Evolutionary conservation across 2,113 vertebrate genomes (phyloP).

Genomic region (Gavia stellata): DNA sequence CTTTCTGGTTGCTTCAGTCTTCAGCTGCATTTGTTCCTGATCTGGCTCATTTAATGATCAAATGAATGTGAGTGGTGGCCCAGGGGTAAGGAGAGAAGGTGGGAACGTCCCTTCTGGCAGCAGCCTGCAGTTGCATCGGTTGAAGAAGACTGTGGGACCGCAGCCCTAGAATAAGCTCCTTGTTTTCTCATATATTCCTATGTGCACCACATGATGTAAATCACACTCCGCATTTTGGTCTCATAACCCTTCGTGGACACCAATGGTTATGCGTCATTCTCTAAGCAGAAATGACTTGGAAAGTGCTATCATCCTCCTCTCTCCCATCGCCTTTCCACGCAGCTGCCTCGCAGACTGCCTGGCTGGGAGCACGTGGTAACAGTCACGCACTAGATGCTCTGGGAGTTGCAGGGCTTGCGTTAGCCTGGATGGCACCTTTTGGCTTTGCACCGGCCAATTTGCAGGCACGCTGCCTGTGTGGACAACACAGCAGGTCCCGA

Average conservation of each 20-base stretch:
- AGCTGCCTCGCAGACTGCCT: not conserved
- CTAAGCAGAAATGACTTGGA: not conserved
- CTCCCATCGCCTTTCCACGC: not conserved
- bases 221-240: not conserved
- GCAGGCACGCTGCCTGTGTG: accelerated
- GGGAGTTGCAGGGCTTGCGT: not conserved
- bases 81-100: not conserved
- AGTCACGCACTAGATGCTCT: accelerated
- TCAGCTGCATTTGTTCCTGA: slow-evolving; percentile 29
- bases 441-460: not conserved
- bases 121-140: not conserved
- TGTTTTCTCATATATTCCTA: not conserved
- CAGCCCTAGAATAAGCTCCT: not conserved
- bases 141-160: not conserved
- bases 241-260: not conserved
- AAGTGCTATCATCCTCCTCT: not conserved
- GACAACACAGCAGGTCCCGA: not conserved
- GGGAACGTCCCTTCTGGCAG: not conserved
- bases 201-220: accelerated
- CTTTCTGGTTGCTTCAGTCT: slow-evolving; percentile 30
- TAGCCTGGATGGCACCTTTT: not conserved
- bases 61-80: not conserved
- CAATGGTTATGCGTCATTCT: not conserved
- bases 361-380: not conserved
- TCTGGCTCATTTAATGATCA: slow-evolving; percentile 23